Percentiles rank a stretch among this genome's conserved stretches.
Evolutionary conservation across 2,113 vertebrate species (phyloP).

Genomic region (Cololabis saira): DNA sequence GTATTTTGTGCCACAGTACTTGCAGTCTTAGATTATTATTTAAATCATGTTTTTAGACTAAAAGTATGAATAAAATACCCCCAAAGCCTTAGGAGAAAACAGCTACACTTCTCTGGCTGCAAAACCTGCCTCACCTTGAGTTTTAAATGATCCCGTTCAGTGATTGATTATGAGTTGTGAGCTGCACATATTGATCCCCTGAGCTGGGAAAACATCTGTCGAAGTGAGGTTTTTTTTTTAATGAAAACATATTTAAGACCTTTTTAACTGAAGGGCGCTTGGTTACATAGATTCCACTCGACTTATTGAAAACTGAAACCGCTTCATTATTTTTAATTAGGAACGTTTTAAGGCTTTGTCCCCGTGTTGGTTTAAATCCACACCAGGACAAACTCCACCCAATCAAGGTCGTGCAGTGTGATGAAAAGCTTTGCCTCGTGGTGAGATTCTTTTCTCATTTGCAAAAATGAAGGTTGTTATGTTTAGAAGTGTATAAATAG

Average conservation of each 20-base stretch:
- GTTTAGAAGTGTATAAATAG: no score
- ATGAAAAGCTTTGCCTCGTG: no score
- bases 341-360: no score
- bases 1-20: neutral
- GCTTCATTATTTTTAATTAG: neutral
- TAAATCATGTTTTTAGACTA: neutral
- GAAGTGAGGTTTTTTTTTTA: neutral
- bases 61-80: neutral
- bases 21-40: neutral
- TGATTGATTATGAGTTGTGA: constrained; percentile 12
- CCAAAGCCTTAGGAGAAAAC: neutral
- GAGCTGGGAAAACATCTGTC: neutral
- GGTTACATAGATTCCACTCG: neutral
- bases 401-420: no score
- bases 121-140: constrained; percentile 15
- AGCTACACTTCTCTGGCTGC: neutral
- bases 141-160: constrained; percentile 28
- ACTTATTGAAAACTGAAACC: neutral
- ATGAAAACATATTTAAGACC: constrained; percentile 12
- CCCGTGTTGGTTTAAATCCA: no score
- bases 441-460: no score
- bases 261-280: neutral
- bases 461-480: no score
- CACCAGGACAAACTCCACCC: no score
- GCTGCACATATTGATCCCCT: constrained; percentile 18